Conservation (phyloP, 2,113 vertebrate genomes). For the Eudorcas thomsonii region DNA sequence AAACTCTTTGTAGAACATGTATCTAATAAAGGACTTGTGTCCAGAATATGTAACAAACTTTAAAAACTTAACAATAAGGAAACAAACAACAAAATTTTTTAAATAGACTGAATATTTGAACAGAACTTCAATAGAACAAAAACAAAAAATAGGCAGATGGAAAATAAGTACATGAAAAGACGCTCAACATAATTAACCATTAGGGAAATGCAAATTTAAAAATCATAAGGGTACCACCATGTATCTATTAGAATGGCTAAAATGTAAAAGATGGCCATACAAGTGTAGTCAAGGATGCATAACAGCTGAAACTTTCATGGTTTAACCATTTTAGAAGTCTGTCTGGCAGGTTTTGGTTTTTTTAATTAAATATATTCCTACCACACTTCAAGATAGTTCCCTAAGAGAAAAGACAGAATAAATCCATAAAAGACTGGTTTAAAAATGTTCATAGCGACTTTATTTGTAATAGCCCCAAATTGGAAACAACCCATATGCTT, state of each 20-base stretch:
- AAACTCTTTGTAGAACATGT: not conserved
- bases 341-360: not conserved
- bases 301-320: not conserved
- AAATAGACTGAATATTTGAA: not conserved
- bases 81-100: not conserved
- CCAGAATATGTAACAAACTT: not conserved
- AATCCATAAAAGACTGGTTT: not conserved
- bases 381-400: not conserved
- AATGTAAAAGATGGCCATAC: not conserved
- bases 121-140: not conserved
- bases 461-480: not conserved
- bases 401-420: not conserved
- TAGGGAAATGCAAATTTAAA: slow-evolving; percentile 12
- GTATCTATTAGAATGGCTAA: not conserved
- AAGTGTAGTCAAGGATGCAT: not conserved
- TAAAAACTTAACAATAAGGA: not conserved
- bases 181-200: not conserved
- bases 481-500: not conserved
- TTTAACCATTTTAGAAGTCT: not conserved
- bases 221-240: not conserved
- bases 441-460: not conserved
- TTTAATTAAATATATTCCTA: not conserved
- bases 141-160: not conserved
- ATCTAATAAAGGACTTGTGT: not conserved
- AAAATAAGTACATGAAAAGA: not conserved